Conservation (phyloP, 2,113 vertebrate genomes). For the Neogobius melanostomus region DNA sequence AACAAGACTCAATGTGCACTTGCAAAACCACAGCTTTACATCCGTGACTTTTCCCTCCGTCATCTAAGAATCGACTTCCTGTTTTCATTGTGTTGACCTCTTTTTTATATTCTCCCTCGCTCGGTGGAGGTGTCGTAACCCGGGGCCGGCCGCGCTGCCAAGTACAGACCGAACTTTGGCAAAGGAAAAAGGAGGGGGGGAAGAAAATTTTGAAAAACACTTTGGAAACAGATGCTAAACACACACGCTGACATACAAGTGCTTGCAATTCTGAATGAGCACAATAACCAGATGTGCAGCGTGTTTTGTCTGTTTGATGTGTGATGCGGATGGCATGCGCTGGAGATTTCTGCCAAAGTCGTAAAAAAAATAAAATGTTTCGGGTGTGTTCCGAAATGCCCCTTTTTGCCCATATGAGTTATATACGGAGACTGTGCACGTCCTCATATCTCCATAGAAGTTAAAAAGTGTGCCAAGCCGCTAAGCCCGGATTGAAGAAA, state of each 20-base stretch:
- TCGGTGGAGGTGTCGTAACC: slow-evolving; percentile 71
- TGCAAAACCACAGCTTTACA: slow-evolving; percentile 67
- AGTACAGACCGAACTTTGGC: slow-evolving; percentile 71
- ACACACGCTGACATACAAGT: slow-evolving; percentile 21
- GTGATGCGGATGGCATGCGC: slow-evolving; percentile 64
- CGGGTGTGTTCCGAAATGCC: slow-evolving; percentile 52
- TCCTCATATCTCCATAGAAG: slow-evolving; percentile 23
- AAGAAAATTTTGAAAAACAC: neutral
- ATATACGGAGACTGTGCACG: slow-evolving; percentile 2
- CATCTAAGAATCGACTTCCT: slow-evolving; percentile 79
- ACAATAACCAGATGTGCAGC: slow-evolving; percentile 61
- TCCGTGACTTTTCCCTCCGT: slow-evolving; percentile 49
- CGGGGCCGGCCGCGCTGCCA: slow-evolving; percentile 61
- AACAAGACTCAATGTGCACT: slow-evolving; percentile 18
- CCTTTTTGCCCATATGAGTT: neutral
- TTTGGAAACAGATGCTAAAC: slow-evolving; percentile 37
- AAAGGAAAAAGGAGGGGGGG: slow-evolving; percentile 39
- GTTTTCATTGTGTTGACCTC: slow-evolving; percentile 72
- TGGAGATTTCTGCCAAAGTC: slow-evolving; percentile 52
- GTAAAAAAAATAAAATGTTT: slow-evolving; percentile 46
- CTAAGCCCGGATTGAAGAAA: neutral
- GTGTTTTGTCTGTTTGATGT: slow-evolving; percentile 45
- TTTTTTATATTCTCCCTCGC: slow-evolving; percentile 25
- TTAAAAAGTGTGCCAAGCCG: slow-evolving; percentile 21
- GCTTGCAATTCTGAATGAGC: slow-evolving; percentile 32